Evolutionary conservation across 2,888 invertebrate species (phyloP).

Genomic region (Theodoxus fluviatilis): DNA sequence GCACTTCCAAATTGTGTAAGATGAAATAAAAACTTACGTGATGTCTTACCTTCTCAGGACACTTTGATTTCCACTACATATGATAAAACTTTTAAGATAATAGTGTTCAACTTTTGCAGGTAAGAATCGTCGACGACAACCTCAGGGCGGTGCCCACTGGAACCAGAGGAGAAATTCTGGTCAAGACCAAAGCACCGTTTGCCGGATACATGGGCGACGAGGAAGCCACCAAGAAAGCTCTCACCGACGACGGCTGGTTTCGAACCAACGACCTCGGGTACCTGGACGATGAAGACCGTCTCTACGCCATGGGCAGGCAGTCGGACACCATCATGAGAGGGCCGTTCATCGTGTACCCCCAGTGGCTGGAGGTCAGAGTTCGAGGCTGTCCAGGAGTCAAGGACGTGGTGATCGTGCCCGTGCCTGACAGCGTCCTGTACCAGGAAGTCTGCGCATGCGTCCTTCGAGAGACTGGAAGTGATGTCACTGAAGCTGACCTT

Average conservation of each 20-base stretch:
- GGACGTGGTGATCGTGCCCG: conserved; percentile 24
- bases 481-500: conserved; percentile 6
- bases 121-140: background rate
- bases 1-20: no score
- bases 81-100: no score
- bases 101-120: no score
- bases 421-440: conserved; percentile 20
- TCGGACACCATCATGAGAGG: conserved; percentile 25
- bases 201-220: conserved; percentile 19
- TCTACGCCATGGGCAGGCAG: conserved; percentile 13
- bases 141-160: background rate
- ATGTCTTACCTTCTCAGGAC: no score
- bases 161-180: background rate
- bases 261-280: conserved; percentile 22
- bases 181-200: conserved; percentile 8
- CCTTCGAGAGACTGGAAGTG: background rate
- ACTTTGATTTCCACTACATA: no score
- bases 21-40: no score
- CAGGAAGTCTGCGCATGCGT: conserved; percentile 28
- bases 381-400: conserved; percentile 14
- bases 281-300: conserved; percentile 7
- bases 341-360: conserved; percentile 25
- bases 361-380: conserved; percentile 24
- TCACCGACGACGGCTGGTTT: conserved; percentile 22
- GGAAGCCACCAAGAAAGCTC: conserved; percentile 13